These are phyloP conservation scores for Chamaetylas fuelleborni DNA, from an alignment of 2,113 vertebrate species.

Conservation along the genomic window DNA sequence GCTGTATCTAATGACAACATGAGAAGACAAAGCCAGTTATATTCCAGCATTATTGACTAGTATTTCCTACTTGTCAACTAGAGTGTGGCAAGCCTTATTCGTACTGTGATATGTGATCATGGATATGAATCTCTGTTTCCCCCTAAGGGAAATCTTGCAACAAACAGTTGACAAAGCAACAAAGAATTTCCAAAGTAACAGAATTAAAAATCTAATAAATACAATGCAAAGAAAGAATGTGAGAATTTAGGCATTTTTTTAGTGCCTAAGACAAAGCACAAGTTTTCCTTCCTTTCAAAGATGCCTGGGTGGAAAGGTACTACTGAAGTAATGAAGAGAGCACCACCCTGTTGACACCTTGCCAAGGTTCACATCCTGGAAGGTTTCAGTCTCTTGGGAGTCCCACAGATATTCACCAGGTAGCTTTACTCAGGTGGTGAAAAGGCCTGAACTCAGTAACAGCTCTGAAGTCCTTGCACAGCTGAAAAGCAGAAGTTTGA, in stretches of 20 bases:
- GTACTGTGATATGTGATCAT: not conserved
- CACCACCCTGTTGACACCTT: accelerated
- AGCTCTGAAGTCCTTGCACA: not conserved
- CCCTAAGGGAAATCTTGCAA: constrained; percentile 48
- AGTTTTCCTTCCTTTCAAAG: not conserved
- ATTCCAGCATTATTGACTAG: constrained; percentile 27
- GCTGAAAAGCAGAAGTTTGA: not conserved
- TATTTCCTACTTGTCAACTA: constrained; percentile 38
- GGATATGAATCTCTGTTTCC: constrained; percentile 33
- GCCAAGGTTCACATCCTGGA: not conserved
- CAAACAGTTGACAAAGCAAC: constrained; percentile 42
- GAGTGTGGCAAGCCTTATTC: constrained; percentile 23
- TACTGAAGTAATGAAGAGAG: not conserved
- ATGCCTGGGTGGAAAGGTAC: not conserved
- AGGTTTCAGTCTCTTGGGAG: not conserved
- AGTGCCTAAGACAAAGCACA: not conserved
- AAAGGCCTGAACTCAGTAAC: not conserved
- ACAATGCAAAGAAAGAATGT: not conserved
- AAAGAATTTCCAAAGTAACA: constrained; percentile 2
- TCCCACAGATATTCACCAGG: not conserved
- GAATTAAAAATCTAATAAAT: constrained; percentile 61
- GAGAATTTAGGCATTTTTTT: not conserved
- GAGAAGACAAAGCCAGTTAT: constrained; percentile 57
- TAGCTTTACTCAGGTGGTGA: not conserved
- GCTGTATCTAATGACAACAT: constrained; percentile 17